Conservation (phyloP, 1,140 invertebrate species). For the Euura lappo region DNA sequence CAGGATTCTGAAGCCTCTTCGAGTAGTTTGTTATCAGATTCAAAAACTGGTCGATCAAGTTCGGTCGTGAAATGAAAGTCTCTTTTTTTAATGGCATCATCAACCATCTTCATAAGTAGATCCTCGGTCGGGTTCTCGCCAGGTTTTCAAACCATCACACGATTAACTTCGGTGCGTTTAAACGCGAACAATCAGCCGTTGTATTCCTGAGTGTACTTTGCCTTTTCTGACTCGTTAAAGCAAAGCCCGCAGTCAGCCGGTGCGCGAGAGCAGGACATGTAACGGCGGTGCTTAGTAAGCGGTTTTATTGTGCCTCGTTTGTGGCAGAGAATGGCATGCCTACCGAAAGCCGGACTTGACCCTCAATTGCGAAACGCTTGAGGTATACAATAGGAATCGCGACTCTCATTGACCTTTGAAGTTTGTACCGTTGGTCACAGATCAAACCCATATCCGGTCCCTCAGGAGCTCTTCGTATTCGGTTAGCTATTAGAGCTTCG, state of each 20-base stretch:
- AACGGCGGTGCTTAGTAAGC: background rate
- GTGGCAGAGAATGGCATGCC: background rate
- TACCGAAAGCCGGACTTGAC: background rate
- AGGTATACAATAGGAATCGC: background rate
- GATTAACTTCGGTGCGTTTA: background rate
- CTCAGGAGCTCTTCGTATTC: background rate
- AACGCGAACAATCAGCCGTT: too few species aligned
- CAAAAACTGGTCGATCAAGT: too few species aligned
- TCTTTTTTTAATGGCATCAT: background rate
- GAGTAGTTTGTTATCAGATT: too few species aligned
- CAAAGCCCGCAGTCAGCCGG: too few species aligned
- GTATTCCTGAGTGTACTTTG: too few species aligned
- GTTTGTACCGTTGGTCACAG: background rate
- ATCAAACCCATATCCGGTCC: background rate
- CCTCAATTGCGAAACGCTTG: background rate
- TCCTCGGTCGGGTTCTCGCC: background rate
- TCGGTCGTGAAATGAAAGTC: too few species aligned
- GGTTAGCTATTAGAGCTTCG: too few species aligned
- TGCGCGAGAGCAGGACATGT: background rate
- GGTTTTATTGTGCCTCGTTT: slow-evolving; percentile 4
- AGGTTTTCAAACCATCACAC: background rate
- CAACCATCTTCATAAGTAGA: background rate
- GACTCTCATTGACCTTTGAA: background rate
- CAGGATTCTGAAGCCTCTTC: too few species aligned
- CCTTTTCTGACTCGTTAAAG: too few species aligned